Evolutionary conservation across 1,140 invertebrate species (phyloP), one percentile per base, ranked within the genome.

Genomic region (Magallana angulata): DNA sequence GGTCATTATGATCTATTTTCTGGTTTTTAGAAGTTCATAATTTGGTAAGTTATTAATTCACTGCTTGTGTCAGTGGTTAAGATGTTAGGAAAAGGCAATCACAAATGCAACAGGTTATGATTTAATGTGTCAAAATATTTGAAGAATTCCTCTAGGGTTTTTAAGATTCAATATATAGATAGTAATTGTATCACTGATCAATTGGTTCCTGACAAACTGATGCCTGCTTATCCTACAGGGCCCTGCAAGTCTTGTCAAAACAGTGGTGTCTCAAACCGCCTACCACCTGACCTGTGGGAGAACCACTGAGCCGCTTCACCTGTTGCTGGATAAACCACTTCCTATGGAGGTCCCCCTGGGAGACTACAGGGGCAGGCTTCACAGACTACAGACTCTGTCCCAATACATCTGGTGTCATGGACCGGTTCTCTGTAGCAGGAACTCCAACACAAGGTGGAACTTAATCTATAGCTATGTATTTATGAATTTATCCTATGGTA

Each of bases 321-420:
- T 30, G 24, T 14, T 11, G 16, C 82, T 14, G 11, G 30, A 58
- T 11, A 30, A 68, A 57, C 59, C 87, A n/a, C 87, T 90, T 8
- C 90, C 89, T 14, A 48, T 91, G 57, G 88, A 90, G 48, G 89
- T 92, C n/a, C 84, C 90, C 14, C 76, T 96, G 12, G 95, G 94
- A 56, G 88, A 92, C 1, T 95, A 94, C 81, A 88, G 92, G 57
- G 86, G 90, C 57, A 93, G 94, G 89, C 90, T 93, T 7, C 84
- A 89, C 16, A 93, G 95, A 82, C 88, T 96, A 6, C 91, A 92
- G 58, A 86, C 89, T 14, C 57, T 96, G 11, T 95, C 95, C 82
- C 90, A 94, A 60, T 93, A 95, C 16, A 89, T 96, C 4, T 96
- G 96, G 96, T 93, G 90, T 8, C 96, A 96, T 90, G 94, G 93